Conservation (phyloP, 2,113 vertebrate genomes). For the Notothenia coriiceps region DNA sequence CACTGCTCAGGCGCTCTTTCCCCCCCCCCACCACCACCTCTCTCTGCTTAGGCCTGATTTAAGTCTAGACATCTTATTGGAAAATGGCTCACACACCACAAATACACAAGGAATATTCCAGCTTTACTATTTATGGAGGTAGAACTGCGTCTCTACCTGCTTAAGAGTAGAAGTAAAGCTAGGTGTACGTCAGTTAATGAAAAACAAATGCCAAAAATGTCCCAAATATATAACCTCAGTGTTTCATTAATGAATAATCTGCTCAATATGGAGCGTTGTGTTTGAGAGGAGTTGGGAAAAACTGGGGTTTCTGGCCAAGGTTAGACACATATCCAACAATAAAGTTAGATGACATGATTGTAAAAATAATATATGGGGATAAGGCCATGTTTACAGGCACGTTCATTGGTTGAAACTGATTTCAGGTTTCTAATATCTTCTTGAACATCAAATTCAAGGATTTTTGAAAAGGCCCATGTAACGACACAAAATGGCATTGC, state of each 20-base stretch:
- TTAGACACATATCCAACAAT: constrained; percentile 14
- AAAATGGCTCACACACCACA: constrained; percentile 84
- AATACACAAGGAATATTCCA: constrained; percentile 75
- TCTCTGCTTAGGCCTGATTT: constrained; percentile 81
- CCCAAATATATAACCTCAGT: constrained; percentile 73
- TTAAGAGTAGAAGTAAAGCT: constrained; percentile 58
- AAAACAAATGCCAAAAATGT: constrained; percentile 77
- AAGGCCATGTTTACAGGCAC: constrained; percentile 15
- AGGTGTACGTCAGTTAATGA: constrained; percentile 78
- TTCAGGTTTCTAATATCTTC: too few species aligned
- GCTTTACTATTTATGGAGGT: constrained; percentile 74
- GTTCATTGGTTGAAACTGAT: background rate
- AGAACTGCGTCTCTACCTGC: constrained; percentile 74
- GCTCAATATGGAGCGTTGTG: constrained; percentile 78
- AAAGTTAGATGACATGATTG: constrained; percentile 22
- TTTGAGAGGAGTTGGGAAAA: constrained; percentile 25
- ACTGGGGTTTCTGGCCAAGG: background rate
- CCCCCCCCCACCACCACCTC: constrained; percentile 60
- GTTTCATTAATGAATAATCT: constrained; percentile 85
- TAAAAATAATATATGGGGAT: constrained; percentile 18
- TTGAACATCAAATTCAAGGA: too few species aligned
- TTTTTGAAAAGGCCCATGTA: too few species aligned
- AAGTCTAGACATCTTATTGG: constrained; percentile 91
- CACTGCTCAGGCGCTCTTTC: constrained; percentile 65
- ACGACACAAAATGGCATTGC: too few species aligned